Evolutionary conservation across 1,140 invertebrate species (phyloP), one percentile per base, ranked within the genome.

Genomic region (Drosophila gunungcola): DNA sequence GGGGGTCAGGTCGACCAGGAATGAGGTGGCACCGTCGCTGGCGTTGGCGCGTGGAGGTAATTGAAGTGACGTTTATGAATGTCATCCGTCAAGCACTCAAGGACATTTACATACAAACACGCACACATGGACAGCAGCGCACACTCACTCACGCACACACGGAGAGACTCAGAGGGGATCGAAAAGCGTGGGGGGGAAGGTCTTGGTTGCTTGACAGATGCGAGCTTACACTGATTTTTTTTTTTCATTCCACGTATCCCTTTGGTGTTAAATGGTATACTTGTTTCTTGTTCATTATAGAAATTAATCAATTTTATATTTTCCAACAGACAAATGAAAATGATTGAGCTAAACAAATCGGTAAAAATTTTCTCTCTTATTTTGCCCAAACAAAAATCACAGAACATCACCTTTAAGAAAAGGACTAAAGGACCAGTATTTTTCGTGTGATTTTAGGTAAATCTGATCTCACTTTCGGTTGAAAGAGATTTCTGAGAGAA

Each of bases 81-180:
- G 84, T 89, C 83, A 88, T 88, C 84, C 83, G 83, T 88, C 83
- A 88, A 83, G 84, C 83, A 83, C 83, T 88, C 83, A 88, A 88
- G 83, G 48, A 95, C 95, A 79, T 94, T 88, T 89, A 89, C 84
- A 88, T 89, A 84, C 68, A 89, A 51, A 80, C 80, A 67, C 43
- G 67, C 68, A 77, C 63, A 62, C 57, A 51, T 39, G 61, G 46
- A 70, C 36, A 67, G 34, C 38, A 4, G 13, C 13, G 42, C 39
- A 62, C 74, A 61, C 53, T 54, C 48, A 49, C 21, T 61, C 46
- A 25, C 27, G 53, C 29, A 52, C 34, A 46, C 13, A 63, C 43
- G n/a, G 51, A 42, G 48, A 32, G 36, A 11, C 13, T 29, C 21
- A 16, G 16, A 32, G 62, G 52, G 63, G 4, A 34, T 54, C 48